A percentile compares a stretch with the other conserved stretches of the same genome.
Evolutionary conservation across 2,797 vertebrate genomes (phyloP).

Genomic region (Bryconaethiops microstoma): DNA sequence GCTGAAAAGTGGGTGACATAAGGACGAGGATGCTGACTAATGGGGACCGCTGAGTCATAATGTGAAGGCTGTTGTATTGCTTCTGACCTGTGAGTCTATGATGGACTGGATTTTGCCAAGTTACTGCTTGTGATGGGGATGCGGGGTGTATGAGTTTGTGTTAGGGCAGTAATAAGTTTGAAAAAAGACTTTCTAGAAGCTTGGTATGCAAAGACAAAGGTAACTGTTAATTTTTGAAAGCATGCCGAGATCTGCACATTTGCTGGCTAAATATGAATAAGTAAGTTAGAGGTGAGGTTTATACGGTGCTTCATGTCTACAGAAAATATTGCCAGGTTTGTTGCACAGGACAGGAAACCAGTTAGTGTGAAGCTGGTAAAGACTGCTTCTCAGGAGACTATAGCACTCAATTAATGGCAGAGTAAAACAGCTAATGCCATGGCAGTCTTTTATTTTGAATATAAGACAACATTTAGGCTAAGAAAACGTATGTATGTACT

Average conservation of each 20-base stretch:
- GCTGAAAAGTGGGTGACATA: neutral
- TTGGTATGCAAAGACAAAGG: too few species aligned
- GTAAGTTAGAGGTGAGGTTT: neutral
- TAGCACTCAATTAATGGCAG: neutral
- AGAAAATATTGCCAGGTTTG: neutral
- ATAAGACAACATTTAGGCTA: too few species aligned
- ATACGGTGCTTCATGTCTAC: neutral
- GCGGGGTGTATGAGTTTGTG: neutral
- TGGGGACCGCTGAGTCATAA: neutral
- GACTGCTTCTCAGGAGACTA: neutral
- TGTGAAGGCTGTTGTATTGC: neutral
- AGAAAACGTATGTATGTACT: too few species aligned
- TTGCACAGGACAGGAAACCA: too few species aligned
- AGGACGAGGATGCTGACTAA: constrained; percentile 23
- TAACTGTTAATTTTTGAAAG: too few species aligned
- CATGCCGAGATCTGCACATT: neutral
- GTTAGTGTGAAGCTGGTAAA: neutral
- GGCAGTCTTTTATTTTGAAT: too few species aligned
- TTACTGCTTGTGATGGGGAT: neutral
- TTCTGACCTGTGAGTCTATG: constrained; percentile 9
- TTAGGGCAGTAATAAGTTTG: neutral
- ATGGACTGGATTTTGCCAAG: neutral
- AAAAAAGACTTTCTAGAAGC: neutral
- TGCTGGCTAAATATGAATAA: neutral
- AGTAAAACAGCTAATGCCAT: too few species aligned